A percentile compares a stretch with the other conserved stretches of the same genome.
Conservation (phyloP, 1,140 invertebrate genomes). For the Philopotamus ludificatus region DNA sequence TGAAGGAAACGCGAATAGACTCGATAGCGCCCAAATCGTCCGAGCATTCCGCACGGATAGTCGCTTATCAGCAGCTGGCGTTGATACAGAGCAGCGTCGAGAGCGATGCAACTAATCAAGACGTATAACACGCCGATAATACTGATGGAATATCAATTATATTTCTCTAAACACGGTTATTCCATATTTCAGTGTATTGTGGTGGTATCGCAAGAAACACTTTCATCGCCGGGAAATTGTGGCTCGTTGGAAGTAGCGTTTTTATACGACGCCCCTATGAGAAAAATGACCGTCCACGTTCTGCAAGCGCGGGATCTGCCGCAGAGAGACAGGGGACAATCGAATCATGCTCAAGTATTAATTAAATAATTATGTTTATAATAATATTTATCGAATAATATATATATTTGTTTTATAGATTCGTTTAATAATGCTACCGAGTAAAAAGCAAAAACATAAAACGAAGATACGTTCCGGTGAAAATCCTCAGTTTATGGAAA, state of each 20-base stretch:
- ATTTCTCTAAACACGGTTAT: background rate
- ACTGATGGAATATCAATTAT: background rate
- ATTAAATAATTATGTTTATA: background rate
- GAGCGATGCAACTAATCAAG: slow-evolving; percentile 54
- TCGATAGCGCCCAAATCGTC: slow-evolving; percentile 44
- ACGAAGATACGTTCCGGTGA: slow-evolving; percentile 86
- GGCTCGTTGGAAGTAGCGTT: slow-evolving; percentile 75
- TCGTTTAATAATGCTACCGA: slow-evolving; percentile 79
- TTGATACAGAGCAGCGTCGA: slow-evolving; percentile 55
- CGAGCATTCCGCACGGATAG: slow-evolving; percentile 43
- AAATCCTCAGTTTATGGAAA: slow-evolving; percentile 89
- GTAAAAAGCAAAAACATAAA: slow-evolving; percentile 91
- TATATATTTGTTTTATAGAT: slow-evolving; percentile 59
- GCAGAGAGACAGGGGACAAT: slow-evolving; percentile 68
- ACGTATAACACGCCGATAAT: slow-evolving; percentile 43
- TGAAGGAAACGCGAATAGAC: slow-evolving; percentile 51
- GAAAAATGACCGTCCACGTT: slow-evolving; percentile 87
- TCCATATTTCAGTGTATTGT: slow-evolving; percentile 37
- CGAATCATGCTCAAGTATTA: slow-evolving; percentile 73
- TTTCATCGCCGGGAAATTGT: slow-evolving; percentile 29
- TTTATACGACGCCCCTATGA: slow-evolving; percentile 82
- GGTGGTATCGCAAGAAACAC: slow-evolving; percentile 33
- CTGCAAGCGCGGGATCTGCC: slow-evolving; percentile 83
- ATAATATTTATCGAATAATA: slow-evolving; percentile 7
- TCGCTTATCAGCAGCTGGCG: slow-evolving; percentile 52